Evolutionary conservation across 1,140 invertebrate genomes (phyloP).

Genomic region (Babylonia areolata): DNA sequence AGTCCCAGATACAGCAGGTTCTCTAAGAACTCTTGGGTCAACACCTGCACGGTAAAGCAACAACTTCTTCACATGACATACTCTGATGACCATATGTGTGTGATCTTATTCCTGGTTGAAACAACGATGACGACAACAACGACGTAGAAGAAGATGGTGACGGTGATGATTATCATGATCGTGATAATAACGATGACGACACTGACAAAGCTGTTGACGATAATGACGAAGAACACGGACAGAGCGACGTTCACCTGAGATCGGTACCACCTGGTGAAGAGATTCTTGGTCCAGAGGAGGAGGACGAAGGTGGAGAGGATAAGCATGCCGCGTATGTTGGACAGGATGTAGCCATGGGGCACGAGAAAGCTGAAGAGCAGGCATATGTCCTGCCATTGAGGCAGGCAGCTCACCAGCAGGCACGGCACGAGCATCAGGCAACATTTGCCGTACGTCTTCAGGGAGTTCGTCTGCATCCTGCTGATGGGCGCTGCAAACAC

Average conservation of each 20-base stretch:
- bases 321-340: background rate
- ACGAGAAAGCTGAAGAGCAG: background rate
- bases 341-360: background rate
- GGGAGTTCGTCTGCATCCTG: no score
- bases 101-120: no score
- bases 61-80: no score
- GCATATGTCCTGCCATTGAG: background rate
- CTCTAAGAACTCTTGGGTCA: background rate
- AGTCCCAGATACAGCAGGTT: background rate
- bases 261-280: background rate
- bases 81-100: no score
- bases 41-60: background rate
- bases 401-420: background rate
- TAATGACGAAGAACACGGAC: background rate
- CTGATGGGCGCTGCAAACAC: no score
- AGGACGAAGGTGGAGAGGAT: background rate
- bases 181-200: no score
- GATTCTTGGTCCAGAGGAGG: slow-evolving; percentile 3
- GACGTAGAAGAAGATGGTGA: no score
- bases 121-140: no score
- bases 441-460: no score
- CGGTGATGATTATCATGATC: no score
- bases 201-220: background rate
- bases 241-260: background rate
- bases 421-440: background rate